phyloP scores from a whole-genome alignment of 2,888 invertebrate genomes.

The Andrena bucephala region DNA sequence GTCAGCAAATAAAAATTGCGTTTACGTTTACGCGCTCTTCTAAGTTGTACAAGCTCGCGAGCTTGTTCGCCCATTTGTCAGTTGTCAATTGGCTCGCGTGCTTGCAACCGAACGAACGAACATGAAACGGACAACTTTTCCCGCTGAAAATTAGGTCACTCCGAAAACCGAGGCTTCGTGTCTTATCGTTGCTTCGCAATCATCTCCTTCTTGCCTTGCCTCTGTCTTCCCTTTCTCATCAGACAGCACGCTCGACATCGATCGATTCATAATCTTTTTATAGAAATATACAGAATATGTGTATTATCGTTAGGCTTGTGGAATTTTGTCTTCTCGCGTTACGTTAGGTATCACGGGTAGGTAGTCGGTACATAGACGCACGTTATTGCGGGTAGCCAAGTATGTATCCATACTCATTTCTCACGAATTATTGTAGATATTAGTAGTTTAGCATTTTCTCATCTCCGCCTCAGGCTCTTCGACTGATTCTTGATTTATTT shows the following conservation, averaged over 20 bases:
- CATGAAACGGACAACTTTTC: slow-evolving; percentile 66
- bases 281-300: too few relatives aligned
- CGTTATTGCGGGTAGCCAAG: too few relatives aligned
- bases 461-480: too few relatives aligned
- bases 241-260: too few relatives aligned
- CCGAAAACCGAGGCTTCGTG: slow-evolving; percentile 35
- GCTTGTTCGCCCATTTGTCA: background rate
- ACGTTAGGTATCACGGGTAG: too few relatives aligned
- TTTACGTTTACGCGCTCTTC: background rate
- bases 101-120: slow-evolving; percentile 20
- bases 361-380: too few relatives aligned
- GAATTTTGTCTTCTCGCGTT: too few relatives aligned
- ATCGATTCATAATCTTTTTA: too few relatives aligned
- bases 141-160: slow-evolving; percentile 64
- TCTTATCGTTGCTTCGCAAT: slow-evolving; percentile 14
- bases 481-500: background rate
- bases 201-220: slow-evolving; percentile 13
- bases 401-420: background rate
- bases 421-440: background rate
- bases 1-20: background rate
- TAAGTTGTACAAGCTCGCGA: background rate
- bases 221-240: background rate
- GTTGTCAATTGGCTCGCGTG: slow-evolving; percentile 1
- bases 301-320: too few relatives aligned
- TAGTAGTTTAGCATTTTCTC: too few relatives aligned